These are phyloP conservation scores for Azemiops feae DNA, from an alignment of 2,113 vertebrate genomes.

Conservation along the genomic window DNA sequence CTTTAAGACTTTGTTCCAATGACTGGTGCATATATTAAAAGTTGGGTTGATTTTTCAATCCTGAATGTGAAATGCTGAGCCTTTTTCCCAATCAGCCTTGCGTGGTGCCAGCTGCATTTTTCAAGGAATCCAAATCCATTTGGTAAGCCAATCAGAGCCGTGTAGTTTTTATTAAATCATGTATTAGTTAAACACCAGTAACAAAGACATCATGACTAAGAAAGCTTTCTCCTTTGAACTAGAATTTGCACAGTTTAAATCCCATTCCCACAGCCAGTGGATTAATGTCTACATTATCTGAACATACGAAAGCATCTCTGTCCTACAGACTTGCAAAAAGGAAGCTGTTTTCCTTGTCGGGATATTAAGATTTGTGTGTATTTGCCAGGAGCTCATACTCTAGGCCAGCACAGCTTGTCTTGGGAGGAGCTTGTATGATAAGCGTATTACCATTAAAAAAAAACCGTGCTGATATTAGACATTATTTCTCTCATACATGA, in stretches of 20 bases:
- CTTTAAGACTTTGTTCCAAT: not conserved
- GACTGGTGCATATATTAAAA: not conserved
- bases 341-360: slow-evolving; percentile 23
- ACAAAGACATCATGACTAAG: slow-evolving; percentile 46
- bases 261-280: slow-evolving; percentile 46
- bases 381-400: slow-evolving; percentile 56
- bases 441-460: slow-evolving; percentile 64
- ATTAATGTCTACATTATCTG: slow-evolving; percentile 59
- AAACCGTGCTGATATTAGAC: slow-evolving; percentile 52
- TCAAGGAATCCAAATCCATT: slow-evolving; percentile 33
- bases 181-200: slow-evolving; percentile 59
- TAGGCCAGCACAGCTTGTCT: slow-evolving; percentile 44
- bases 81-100: slow-evolving; percentile 8
- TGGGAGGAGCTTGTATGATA: slow-evolving; percentile 45
- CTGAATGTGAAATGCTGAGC: rapidly evolving
- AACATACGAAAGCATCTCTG: slow-evolving; percentile 39
- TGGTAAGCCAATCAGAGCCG: slow-evolving; percentile 49
- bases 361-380: slow-evolving; percentile 37
- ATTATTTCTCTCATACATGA: slow-evolving; percentile 53
- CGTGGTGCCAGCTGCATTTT: slow-evolving; percentile 2
- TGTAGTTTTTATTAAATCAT: slow-evolving; percentile 58
- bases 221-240: slow-evolving; percentile 56
- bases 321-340: slow-evolving; percentile 43
- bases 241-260: slow-evolving; percentile 51
- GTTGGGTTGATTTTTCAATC: not conserved